Evolutionary conservation across 2,797 vertebrate species (phyloP).

Genomic region (Silurus lanzhouensis): DNA sequence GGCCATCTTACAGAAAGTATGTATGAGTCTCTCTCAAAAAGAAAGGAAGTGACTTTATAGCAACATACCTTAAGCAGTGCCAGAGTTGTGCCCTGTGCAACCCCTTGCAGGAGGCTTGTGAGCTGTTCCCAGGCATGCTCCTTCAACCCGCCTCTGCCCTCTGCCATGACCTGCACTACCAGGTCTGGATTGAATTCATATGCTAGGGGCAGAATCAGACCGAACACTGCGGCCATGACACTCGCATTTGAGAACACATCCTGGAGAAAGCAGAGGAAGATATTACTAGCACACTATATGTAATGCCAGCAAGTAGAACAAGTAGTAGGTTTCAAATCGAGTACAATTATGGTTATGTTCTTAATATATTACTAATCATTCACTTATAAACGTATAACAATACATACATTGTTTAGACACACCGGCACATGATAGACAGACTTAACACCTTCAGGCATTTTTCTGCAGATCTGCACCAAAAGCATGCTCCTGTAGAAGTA

Average conservation of each 20-base stretch:
- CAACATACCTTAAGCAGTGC: constrained; percentile 71
- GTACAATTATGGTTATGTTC: background rate
- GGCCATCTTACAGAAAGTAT: background rate
- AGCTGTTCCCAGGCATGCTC: constrained; percentile 70
- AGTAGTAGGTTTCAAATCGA: background rate
- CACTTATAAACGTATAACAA: background rate
- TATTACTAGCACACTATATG: background rate
- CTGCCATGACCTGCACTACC: constrained; percentile 65
- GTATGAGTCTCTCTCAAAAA: background rate
- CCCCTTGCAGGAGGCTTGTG: constrained; percentile 68
- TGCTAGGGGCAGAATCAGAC: constrained; percentile 72
- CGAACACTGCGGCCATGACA: constrained; percentile 65
- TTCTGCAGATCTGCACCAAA: constrained; percentile 68
- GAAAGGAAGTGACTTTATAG: background rate
- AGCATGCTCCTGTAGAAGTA: constrained; percentile 65
- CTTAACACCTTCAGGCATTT: constrained; percentile 45
- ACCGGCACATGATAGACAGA: constrained; percentile 65
- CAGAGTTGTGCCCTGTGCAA: constrained; percentile 72
- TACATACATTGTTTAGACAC: constrained; percentile 68
- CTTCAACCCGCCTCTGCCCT: constrained; percentile 42
- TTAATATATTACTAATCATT: background rate
- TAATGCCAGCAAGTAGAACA: no score
- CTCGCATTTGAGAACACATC: constrained; percentile 60
- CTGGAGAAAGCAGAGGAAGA: constrained; percentile 52
- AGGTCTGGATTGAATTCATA: constrained; percentile 73